Base-by-base conservation (phyloP, 2,888 invertebrate species). In the Athalia circularis region DNA sequence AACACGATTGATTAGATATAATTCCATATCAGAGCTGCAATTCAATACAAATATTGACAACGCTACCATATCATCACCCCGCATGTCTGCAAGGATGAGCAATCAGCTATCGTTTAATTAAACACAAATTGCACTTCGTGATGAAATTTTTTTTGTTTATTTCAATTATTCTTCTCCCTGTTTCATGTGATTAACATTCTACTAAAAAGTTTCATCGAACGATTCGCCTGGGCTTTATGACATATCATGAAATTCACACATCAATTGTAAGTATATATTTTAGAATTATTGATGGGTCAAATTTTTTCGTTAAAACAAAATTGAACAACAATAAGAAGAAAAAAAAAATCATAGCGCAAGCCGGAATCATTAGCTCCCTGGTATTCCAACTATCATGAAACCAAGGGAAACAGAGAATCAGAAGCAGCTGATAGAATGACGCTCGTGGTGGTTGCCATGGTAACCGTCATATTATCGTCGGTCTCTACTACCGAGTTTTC, bases 391-490 rank as follows among this genome's bases (percentile, higher is more conserved):
- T 54, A 2, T 3, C n/a, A 54, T n/a, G n/a, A 11, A 57, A 54
- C 52, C 3, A 13, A 5, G 47, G n/a, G 47, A 29, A 13, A 4
- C 45, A 13, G 59, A 50, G 11, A 43, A 64, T 52, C 13, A 29
- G 29, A 5, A 52, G 62, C 75, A 75, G 75, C 75, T 75, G 75
- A 15, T 29, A 48, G 48, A 75, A 9, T 75, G 75, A 75, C 75
- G 75, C 75, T 29, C 52, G 43, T 29, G 29, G 48, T 29, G 61
- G 75, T 75, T 75, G 62, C 64, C 75, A 62, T 29, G 75, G 75
- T 7, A 5, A 62, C 50, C 29, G 43, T 62, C 57, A 15, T 72
- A 59, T 57, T 13, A 59, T 45, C n/a, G 57, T 13, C 29, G 29
- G 29, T 29, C 29, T 29, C 1, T 29, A 29, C 0, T 29, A 29